Evolutionary conservation across 2,113 vertebrate species (phyloP).

Genomic region (Cryptomyrus ogoouensis): DNA sequence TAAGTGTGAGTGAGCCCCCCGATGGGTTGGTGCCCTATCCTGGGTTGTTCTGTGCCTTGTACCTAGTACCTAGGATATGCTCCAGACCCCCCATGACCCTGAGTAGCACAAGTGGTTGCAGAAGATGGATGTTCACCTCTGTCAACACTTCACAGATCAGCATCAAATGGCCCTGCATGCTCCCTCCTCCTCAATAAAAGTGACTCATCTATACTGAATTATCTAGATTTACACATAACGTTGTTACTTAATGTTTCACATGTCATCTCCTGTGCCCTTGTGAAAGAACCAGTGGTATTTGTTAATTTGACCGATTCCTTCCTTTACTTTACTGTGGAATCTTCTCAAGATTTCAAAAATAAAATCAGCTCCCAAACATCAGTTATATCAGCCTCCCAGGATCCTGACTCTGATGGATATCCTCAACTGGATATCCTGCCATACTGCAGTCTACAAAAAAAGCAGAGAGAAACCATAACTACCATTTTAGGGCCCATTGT

Average conservation of each 20-base stretch:
- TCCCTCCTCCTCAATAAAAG: neutral
- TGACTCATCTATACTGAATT: neutral
- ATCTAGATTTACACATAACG: neutral
- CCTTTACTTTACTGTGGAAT: neutral
- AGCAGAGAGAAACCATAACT: neutral
- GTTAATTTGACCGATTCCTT: neutral
- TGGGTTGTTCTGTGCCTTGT: neutral
- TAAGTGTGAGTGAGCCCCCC: neutral
- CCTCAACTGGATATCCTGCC: neutral
- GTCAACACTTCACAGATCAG: neutral
- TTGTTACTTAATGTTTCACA: neutral
- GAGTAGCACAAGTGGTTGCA: neutral
- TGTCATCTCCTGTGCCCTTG: neutral
- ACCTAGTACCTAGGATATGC: neutral
- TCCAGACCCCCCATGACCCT: neutral
- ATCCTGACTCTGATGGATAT: neutral
- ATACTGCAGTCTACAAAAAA: neutral
- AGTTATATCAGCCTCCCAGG: neutral
- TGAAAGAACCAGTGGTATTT: neutral
- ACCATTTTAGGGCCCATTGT: neutral
- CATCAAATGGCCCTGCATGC: neutral
- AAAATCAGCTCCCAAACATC: neutral
- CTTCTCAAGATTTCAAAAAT: neutral
- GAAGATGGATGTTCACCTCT: neutral
- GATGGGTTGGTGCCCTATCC: neutral